Conservation (phyloP, 2,888 invertebrate species). For the Eledona agricola region DNA sequence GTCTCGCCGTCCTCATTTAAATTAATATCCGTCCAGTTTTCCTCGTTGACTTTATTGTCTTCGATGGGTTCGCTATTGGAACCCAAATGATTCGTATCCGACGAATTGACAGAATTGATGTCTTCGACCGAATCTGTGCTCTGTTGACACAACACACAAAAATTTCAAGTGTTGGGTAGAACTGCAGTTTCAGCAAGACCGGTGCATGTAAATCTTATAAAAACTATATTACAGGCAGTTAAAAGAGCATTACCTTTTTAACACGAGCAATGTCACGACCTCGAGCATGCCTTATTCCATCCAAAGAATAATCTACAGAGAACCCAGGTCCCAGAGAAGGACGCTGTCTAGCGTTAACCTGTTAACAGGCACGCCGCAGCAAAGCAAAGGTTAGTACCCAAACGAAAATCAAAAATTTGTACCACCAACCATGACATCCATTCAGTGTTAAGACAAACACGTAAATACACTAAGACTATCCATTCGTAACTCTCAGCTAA, state of each 20-base stretch:
- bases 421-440: conserved; percentile 26
- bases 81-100: conserved; percentile 77
- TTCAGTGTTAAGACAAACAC: conserved; percentile 23
- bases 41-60: conserved; percentile 81
- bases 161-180: conserved; percentile 1
- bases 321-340: conserved; percentile 62
- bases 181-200: conserved; percentile 13
- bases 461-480: conserved; percentile 20
- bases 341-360: conserved; percentile 63
- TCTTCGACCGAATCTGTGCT: conserved; percentile 89
- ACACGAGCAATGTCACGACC: conserved; percentile 60
- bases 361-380: conserved; percentile 59
- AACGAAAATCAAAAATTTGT: conserved; percentile 20
- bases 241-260: conserved; percentile 59
- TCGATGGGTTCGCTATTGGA: conserved; percentile 76
- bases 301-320: conserved; percentile 64
- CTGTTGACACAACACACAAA: conserved; percentile 60
- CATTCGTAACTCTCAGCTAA: conserved; percentile 14
- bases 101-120: conserved; percentile 77
- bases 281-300: conserved; percentile 64
- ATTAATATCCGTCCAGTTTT: conserved; percentile 94
- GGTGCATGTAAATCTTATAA: conserved; percentile 14
- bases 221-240: conserved; percentile 24
- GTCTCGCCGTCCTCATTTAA: conserved; percentile 81
- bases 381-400: conserved; percentile 57